Evolutionary conservation across 2,113 vertebrate genomes (phyloP), one percentile per base, ranked within the genome.

Genomic region (Chauna torquata): DNA sequence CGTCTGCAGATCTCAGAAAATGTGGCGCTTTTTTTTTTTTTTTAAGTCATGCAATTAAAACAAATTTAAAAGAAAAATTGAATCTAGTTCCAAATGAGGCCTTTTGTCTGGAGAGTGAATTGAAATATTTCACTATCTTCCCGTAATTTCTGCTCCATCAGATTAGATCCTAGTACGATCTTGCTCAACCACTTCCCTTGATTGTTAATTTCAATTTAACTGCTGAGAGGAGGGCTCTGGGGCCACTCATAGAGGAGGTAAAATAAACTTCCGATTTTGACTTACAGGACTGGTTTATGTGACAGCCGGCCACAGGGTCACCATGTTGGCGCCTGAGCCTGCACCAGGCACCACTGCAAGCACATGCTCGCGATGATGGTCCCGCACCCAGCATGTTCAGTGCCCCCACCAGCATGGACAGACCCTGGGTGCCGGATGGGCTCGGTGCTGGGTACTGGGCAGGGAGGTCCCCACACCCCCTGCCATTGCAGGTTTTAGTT

Each of bases 71-170:
- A 25, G 74, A 30, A 93, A 84, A 86, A 74, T 74, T 74, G 80
- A 74, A 61, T 50, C 25, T 77, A 84, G 65, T 76, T 80, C 74
- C 80, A 74, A 50, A 85, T 17, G 86, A 79, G 79, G 88, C 50
- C 58, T 40, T 59, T 93, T 93, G 52, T 72, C 85, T 84, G 55
- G 23, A 38, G 52, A 80, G 65, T 84, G 78, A 89, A 89, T 84
- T 74, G 80, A 88, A 89, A 89, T 93, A 89, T 89, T 85, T 74
- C 86, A 54, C 59, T 50, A 72, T 58, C 72, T 76, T 83, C 86
- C 55, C 72, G 28, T 72, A 69, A 44, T 19, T 52, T 27, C 62
- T 89, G 74, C 87, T 61, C 54, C 70, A 84, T 61, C 86, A 76
- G 66, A 54, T 54, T 50, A 47, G n/a, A 49, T 62, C 81, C 81